Conservation (phyloP, 2,113 vertebrate species). For the Cyrtonyx montezumae region DNA sequence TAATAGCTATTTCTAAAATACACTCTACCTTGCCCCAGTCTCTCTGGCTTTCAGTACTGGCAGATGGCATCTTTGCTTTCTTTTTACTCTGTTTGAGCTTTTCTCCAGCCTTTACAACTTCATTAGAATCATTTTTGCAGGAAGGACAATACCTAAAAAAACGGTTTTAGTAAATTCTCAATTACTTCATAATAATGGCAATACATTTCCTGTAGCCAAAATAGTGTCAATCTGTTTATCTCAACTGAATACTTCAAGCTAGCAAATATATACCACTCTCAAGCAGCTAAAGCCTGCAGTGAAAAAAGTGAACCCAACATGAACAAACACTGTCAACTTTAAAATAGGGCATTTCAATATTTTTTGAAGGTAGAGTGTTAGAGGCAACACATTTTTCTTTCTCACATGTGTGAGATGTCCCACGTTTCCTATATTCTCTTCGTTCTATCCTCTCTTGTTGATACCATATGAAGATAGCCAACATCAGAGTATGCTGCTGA, state of each 20-base stretch:
- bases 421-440: background rate
- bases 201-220: conserved; percentile 34
- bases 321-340: background rate
- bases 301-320: background rate
- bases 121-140: conserved; percentile 98
- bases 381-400: background rate
- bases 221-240: background rate
- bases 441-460: background rate
- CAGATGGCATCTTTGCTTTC: conserved; percentile 98
- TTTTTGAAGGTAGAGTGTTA: conserved; percentile 8
- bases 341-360: background rate
- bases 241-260: conserved; percentile 16
- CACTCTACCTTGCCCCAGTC: conserved; percentile 97
- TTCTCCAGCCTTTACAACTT: conserved; percentile 97
- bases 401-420: background rate
- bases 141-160: conserved; percentile 96
- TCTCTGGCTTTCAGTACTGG: conserved; percentile 95
- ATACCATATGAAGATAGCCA: background rate
- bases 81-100: conserved; percentile 98
- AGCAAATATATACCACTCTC: conserved; percentile 27
- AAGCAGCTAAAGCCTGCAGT: background rate
- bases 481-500: background rate
- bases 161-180: conserved; percentile 47
- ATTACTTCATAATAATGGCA: conserved; percentile 49
- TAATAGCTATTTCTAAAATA: conserved; percentile 53